phyloP scores from a whole-genome alignment of 2,113 vertebrate species.

The Odocoileus virginianus region DNA sequence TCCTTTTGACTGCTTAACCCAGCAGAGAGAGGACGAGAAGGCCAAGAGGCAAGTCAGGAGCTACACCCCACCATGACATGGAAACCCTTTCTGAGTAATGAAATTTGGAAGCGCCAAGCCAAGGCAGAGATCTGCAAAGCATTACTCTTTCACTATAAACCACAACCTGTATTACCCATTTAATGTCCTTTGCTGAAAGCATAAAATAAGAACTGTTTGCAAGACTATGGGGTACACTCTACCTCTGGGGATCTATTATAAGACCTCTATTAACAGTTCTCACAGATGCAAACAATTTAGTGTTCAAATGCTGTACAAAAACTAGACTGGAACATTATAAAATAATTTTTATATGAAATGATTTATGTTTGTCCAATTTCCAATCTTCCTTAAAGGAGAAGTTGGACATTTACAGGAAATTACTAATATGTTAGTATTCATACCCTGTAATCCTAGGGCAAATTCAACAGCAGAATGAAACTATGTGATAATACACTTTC shows the following conservation, averaged over 20 bases:
- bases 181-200: constrained; percentile 42
- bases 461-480: constrained; percentile 28
- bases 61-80: neutral
- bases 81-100: constrained; percentile 4
- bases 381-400: constrained; percentile 28
- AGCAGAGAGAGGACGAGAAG: neutral
- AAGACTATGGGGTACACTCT: neutral
- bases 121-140: constrained; percentile 49
- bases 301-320: constrained; percentile 57
- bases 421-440: constrained; percentile 45
- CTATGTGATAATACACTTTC: neutral
- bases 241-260: constrained; percentile 40
- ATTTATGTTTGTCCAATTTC: constrained; percentile 47
- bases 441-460: constrained; percentile 4
- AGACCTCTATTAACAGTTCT: constrained; percentile 48
- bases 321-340: constrained; percentile 32
- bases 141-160: constrained; percentile 48
- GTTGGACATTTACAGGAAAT: constrained; percentile 47
- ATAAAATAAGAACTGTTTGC: constrained; percentile 52
- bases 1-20: neutral
- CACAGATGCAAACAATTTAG: constrained; percentile 62
- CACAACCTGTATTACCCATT: constrained; percentile 51
- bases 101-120: neutral
- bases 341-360: constrained; percentile 55
- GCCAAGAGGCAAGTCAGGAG: neutral